Base-by-base conservation (phyloP, 2,797 vertebrate species). In the Arnoldichthys spilopterus region DNA sequence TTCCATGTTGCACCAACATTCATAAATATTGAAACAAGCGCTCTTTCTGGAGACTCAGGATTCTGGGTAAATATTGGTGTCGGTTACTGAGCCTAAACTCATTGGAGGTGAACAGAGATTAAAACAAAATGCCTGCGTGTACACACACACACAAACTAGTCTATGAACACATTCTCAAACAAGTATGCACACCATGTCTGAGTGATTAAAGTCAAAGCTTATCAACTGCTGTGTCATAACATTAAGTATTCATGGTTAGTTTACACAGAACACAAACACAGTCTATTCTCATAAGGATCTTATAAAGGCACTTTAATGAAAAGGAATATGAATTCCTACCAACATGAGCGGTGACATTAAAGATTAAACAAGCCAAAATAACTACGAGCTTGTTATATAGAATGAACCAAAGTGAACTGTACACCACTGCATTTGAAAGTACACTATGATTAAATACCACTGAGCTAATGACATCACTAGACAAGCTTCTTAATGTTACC, bases 21-120 rank as follows among this genome's bases (percentile, higher is more conserved):
- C 89, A 93, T 92, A 92, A 93, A 93, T 92, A 93, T 88, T 92
- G 88, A 92, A 93, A 93, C 90, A 93, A 91, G 91, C 89, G 90
- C 80, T 82, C 90, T 90, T 92, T 91, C 89, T 82, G 77, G 87
- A 85, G 85, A 90, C 90, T 91, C 89, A 89, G 90, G 91, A 92
- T 92, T 92, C 91, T 87, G 86, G 84, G 80, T 84, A 90, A 94
- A 94, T 93, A 93, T 93, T 93, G 90, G 73, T 30, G 54, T 82
- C 74, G 68, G 87, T 85, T 87, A 84, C 51, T 12, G 78, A 84
- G 72, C 79, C 88, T 85, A 78, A 88, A 90, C 88, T 88, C 87
- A 26, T 88, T 86, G 20, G 45, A 71, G 26, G 28, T 78, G 34
- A 22, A 51, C 37, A 53, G 58, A 47, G 28, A 63, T 63, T 70